phyloP scores from a whole-genome alignment of 2,888 invertebrate species.

The Brassicogethes aeneus region DNA sequence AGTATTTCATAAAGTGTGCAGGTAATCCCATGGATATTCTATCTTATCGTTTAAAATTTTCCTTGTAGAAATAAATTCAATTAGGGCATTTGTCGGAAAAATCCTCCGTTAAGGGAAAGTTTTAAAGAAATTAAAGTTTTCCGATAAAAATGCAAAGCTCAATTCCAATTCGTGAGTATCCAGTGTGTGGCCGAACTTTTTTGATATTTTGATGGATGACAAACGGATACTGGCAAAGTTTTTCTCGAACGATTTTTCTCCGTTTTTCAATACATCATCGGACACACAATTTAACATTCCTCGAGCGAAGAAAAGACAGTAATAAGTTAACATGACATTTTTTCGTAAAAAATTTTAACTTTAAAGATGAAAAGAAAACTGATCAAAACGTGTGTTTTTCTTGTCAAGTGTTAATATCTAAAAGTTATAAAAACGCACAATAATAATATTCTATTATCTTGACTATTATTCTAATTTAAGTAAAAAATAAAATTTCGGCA shows the following conservation, averaged over 20 bases:
- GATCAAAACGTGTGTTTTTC: no score
- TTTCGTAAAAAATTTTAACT: background rate
- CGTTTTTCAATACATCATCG: background rate
- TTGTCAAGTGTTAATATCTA: no score
- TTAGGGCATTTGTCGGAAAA: background rate
- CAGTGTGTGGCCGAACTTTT: no score
- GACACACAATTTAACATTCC: background rate
- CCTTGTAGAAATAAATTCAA: constrained; percentile 1
- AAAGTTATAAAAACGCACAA: no score
- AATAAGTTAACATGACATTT: background rate
- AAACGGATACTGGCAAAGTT: background rate
- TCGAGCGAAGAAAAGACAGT: no score
- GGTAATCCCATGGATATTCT: no score
- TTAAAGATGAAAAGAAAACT: no score
- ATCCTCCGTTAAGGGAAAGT: no score
- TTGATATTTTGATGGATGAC: background rate
- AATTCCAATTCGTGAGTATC: constrained; percentile 18
- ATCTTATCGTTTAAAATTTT: background rate
- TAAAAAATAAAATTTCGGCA: no score
- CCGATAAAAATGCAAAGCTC: constrained; percentile 25
- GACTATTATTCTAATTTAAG: no score
- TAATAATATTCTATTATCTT: no score
- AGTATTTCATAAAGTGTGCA: background rate
- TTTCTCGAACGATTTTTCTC: background rate
- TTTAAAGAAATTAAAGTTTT: constrained; percentile 25